Conservation (phyloP, 2,888 invertebrate genomes). For the Catocala sponsa region DNA sequence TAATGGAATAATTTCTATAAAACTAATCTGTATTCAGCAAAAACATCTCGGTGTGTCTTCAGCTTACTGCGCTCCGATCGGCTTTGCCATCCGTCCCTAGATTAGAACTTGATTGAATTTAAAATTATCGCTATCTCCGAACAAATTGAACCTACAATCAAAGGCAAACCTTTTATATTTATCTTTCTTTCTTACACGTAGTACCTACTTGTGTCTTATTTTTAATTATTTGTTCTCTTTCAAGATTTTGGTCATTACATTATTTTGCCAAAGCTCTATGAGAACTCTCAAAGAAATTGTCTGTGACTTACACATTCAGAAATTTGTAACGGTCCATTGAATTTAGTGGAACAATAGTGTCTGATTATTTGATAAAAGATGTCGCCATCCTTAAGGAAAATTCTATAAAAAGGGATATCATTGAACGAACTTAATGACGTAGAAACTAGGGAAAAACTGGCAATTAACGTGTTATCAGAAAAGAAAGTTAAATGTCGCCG, state of each 20-base stretch:
- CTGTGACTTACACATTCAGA: slow-evolving; percentile 60
- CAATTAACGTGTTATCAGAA: slow-evolving; percentile 56
- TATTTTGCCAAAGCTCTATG: slow-evolving; percentile 29
- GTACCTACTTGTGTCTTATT: slow-evolving; percentile 13
- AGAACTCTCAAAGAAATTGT: slow-evolving; percentile 60
- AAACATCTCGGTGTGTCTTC: slow-evolving; percentile 69
- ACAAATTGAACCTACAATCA: slow-evolving; percentile 32
- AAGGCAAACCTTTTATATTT: slow-evolving; percentile 16
- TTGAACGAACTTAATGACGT: slow-evolving; percentile 34
- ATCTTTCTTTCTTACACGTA: background rate
- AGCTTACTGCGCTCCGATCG: slow-evolving; percentile 62
- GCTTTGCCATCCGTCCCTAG: slow-evolving; percentile 60
- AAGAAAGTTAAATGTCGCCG: slow-evolving; percentile 64
- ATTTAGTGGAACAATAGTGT: slow-evolving; percentile 61
- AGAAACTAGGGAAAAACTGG: slow-evolving; percentile 50
- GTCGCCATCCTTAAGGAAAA: slow-evolving; percentile 10
- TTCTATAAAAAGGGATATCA: slow-evolving; percentile 25
- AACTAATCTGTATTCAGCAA: slow-evolving; percentile 80
- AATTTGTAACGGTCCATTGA: slow-evolving; percentile 64
- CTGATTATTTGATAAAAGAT: slow-evolving; percentile 46
- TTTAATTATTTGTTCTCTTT: slow-evolving; percentile 14
- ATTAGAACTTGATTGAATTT: slow-evolving; percentile 73
- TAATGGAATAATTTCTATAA: slow-evolving; percentile 81
- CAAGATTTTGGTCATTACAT: slow-evolving; percentile 16
- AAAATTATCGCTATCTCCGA: slow-evolving; percentile 50